These are phyloP conservation scores for Drosophila littoralis DNA, from an alignment of 1,140 invertebrate species.

Conservation along the genomic window DNA sequence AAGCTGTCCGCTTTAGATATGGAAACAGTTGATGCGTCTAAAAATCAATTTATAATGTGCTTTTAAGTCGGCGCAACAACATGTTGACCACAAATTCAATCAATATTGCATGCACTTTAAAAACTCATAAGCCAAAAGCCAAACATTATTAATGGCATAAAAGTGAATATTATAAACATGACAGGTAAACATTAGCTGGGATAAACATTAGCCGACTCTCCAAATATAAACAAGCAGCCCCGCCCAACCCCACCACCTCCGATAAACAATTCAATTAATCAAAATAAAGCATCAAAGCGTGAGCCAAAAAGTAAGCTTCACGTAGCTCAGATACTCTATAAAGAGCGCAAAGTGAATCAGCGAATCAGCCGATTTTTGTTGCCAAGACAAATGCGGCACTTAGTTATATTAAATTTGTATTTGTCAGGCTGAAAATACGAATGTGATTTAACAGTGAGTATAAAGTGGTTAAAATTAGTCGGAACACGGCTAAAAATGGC, in stretches of 20 bases:
- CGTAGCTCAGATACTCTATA: conserved; percentile 1
- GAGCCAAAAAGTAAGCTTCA: not conserved
- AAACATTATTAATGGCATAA: conserved; percentile 55
- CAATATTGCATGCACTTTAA: conserved; percentile 54
- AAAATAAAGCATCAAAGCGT: conserved; percentile 6
- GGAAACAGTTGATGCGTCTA: not conserved
- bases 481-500: too few relatives aligned
- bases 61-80: conserved; percentile 18
- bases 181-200: conserved; percentile 34
- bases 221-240: conserved; percentile 15
- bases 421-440: too few relatives aligned
- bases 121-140: conserved; percentile 49
- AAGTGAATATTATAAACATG: conserved; percentile 54
- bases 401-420: too few relatives aligned
- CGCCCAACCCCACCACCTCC: too few relatives aligned
- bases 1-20: not conserved
- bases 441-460: too few relatives aligned
- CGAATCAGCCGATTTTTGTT: too few relatives aligned
- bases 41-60: conserved; percentile 14
- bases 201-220: conserved; percentile 6
- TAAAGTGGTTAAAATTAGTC: too few relatives aligned
- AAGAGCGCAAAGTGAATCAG: not conserved
- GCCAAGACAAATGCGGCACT: too few relatives aligned
- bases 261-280: conserved; percentile 63
- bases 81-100: conserved; percentile 41